These are phyloP conservation scores for Aptenodytes patagonicus DNA, from an alignment of 2,113 vertebrate species.

Conservation along the genomic window DNA sequence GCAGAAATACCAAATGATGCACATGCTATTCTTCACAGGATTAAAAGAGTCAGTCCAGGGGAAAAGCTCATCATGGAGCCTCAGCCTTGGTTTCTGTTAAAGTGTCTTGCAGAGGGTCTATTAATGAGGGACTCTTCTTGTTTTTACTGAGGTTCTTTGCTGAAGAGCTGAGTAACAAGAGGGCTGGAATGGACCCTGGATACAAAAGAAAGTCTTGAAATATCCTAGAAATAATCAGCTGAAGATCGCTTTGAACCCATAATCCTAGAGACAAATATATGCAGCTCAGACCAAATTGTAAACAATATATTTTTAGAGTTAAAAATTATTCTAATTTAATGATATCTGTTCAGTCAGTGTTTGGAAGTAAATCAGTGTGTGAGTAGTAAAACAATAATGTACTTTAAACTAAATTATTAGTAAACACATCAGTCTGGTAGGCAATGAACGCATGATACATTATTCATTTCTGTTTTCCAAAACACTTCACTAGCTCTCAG, in stretches of 20 bases:
- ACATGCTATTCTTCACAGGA: background rate
- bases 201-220: background rate
- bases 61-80: background rate
- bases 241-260: background rate
- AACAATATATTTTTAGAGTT: conserved; percentile 47
- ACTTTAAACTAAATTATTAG: conserved; percentile 66
- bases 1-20: background rate
- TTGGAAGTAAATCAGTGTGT: conserved; percentile 58
- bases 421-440: conserved; percentile 67
- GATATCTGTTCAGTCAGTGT: conserved; percentile 38
- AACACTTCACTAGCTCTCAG: conserved; percentile 50
- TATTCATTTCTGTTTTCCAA: conserved; percentile 66
- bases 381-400: conserved; percentile 66
- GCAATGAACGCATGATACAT: conserved; percentile 52
- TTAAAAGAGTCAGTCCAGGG: background rate
- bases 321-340: conserved; percentile 55
- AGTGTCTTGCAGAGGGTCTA: background rate
- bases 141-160: background rate
- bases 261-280: background rate
- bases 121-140: background rate
- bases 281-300: background rate
- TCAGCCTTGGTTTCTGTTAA: background rate
- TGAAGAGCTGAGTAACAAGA: background rate
- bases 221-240: background rate
- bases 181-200: background rate